Conservation (phyloP, 2,888 invertebrate species). For the Cheilosia vernalis region DNA sequence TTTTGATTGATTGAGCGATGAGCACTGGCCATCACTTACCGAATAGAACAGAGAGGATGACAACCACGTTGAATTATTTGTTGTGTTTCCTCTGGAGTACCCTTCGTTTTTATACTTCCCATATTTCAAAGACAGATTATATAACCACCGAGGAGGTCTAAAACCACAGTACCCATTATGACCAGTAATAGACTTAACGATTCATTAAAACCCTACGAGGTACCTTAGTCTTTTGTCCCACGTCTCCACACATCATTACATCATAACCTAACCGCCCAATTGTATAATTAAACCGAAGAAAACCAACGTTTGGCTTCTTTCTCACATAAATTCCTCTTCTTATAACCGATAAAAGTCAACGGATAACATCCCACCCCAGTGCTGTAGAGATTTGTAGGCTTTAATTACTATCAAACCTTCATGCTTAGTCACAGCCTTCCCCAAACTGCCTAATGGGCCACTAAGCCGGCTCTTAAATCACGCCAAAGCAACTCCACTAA, state of each 20-base stretch:
- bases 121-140: too few relatives aligned
- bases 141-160: too few relatives aligned
- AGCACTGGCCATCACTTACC: too few relatives aligned
- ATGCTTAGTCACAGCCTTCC: background rate
- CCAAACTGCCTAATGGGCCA: background rate
- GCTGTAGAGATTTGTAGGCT: conserved; percentile 7
- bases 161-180: too few relatives aligned
- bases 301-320: background rate
- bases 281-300: background rate
- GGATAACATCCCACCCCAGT: conserved; percentile 1
- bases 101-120: too few relatives aligned
- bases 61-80: too few relatives aligned
- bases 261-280: background rate
- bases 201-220: too few relatives aligned
- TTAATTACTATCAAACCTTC: conserved; percentile 24
- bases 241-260: background rate
- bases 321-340: background rate
- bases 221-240: background rate
- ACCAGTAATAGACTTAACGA: too few relatives aligned
- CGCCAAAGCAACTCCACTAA: background rate
- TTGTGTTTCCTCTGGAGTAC: too few relatives aligned
- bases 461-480: conserved; percentile 28
- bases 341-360: conserved; percentile 8
- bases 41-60: too few relatives aligned
- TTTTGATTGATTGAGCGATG: too few relatives aligned